Percentiles rank a stretch among this genome's conserved stretches.
Conservation (phyloP, 1,140 invertebrate genomes). For the Drosophila carrolli region DNA sequence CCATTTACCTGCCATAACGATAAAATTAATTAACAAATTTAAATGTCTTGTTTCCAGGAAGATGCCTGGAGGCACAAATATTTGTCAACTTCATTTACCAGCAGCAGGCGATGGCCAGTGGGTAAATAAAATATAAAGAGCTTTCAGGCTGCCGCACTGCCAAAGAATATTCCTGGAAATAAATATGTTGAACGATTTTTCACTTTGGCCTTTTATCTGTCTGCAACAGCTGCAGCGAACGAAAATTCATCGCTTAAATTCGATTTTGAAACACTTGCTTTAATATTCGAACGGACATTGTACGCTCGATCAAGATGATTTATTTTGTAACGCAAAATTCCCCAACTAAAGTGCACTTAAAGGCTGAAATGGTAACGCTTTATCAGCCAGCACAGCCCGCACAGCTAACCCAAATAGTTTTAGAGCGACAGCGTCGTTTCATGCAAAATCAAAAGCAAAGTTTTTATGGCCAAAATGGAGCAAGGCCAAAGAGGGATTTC, state of each 20-base stretch:
- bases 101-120: neutral
- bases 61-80: constrained; percentile 2
- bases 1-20: constrained; percentile 19
- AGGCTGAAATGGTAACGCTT: constrained; percentile 30
- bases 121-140: constrained; percentile 24
- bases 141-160: constrained; percentile 8
- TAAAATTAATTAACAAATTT: constrained; percentile 39
- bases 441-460: constrained; percentile 76
- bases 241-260: constrained; percentile 32
- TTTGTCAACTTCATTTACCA: constrained; percentile 32
- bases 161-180: constrained; percentile 13
- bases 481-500: constrained; percentile 19
- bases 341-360: constrained; percentile 45
- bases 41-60: constrained; percentile 6
- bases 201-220: constrained; percentile 35
- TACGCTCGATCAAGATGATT: constrained; percentile 76
- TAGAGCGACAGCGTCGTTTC: constrained; percentile 20
- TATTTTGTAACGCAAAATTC: constrained; percentile 48
- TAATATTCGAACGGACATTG: constrained; percentile 59
- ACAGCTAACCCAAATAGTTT: constrained; percentile 59
- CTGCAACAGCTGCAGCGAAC: constrained; percentile 9
- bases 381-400: constrained; percentile 53
- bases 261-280: constrained; percentile 45
- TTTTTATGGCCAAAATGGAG: constrained; percentile 65
- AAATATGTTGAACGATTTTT: constrained; percentile 44